Percentiles rank a stretch among this genome's conserved stretches.
Conservation (phyloP, 1,140 invertebrate species). For the Penaeus japonicus region DNA sequence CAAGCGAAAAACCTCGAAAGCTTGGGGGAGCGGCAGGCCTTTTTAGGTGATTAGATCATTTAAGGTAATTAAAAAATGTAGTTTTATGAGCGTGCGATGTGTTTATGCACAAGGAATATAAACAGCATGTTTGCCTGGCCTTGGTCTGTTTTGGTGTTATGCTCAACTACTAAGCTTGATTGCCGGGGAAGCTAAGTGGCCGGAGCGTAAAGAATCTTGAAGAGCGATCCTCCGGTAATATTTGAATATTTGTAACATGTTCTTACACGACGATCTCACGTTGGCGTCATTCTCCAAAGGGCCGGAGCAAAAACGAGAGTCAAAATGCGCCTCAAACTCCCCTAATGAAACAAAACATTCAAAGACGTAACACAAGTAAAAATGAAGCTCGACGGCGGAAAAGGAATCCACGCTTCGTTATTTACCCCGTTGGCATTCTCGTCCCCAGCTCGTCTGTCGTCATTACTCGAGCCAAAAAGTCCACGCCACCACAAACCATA, state of each 20-base stretch:
- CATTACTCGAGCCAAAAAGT: conserved; percentile 44
- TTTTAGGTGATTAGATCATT: conserved; percentile 55
- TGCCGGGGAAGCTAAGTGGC: no score
- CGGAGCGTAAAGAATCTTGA: no score
- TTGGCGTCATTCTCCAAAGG: no score
- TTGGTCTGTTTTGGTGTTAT: no score
- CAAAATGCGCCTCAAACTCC: no score
- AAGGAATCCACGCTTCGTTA: conserved; percentile 26
- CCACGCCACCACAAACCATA: conserved; percentile 48
- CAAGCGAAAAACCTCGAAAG: conserved; percentile 19
- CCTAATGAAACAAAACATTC: no score
- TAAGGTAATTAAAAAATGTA: conserved; percentile 22
- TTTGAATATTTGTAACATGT: no score
- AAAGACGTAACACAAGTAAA: no score
- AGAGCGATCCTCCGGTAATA: no score
- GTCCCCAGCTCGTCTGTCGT: conserved; percentile 52
- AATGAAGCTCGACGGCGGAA: neutral
- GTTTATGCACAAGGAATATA: conserved; percentile 28
- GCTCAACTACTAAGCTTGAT: no score
- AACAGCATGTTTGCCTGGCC: neutral
- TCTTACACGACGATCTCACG: no score
- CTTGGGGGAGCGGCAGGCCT: conserved; percentile 15
- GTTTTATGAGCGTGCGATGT: conserved; percentile 41
- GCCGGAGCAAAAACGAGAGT: no score
- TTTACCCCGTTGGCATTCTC: conserved; percentile 33